A percentile compares a stretch with the other conserved stretches of the same genome.
phyloP scores from a whole-genome alignment of 2,888 invertebrate species.

The Caenorhabditis sp. region DNA sequence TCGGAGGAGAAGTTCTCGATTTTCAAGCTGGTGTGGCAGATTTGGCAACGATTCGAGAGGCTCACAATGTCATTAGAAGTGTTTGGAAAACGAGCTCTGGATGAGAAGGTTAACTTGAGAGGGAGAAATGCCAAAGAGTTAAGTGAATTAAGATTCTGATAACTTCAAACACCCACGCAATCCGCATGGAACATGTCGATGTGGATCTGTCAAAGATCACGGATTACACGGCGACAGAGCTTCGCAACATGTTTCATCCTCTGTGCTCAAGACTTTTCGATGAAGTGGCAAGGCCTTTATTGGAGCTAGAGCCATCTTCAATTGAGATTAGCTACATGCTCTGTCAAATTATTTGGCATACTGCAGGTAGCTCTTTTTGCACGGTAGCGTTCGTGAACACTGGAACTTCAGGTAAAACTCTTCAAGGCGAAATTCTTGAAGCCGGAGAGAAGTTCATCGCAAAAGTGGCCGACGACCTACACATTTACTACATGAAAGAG shows the following conservation, averaged over 20 bases:
- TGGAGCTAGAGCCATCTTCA: constrained; percentile 46
- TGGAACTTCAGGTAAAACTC: constrained; percentile 26
- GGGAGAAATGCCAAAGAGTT: too few species aligned
- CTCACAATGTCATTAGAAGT: constrained; percentile 54
- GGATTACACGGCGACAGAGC: constrained; percentile 30
- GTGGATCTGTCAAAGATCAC: constrained; percentile 55
- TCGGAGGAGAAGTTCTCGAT: constrained; percentile 60
- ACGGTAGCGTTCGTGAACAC: not conserved
- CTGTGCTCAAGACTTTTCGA: constrained; percentile 44
- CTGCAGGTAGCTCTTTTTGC: constrained; percentile 35
- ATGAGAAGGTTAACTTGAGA: constrained; percentile 35
- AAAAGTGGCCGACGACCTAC: constrained; percentile 56
- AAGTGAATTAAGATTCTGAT: constrained; percentile 35
- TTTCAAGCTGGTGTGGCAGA: constrained; percentile 55
- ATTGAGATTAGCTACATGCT: constrained; percentile 61
- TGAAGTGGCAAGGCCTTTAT: constrained; percentile 53
- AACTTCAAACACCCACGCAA: constrained; percentile 28
- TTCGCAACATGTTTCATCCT: constrained; percentile 56
- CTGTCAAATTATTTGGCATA: constrained; percentile 61
- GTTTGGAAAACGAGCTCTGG: constrained; percentile 39
- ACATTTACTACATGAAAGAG: constrained; percentile 57
- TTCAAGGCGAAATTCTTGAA: constrained; percentile 41
- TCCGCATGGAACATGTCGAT: constrained; percentile 43
- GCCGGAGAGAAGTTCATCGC: constrained; percentile 51
- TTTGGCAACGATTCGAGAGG: constrained; percentile 53